These are phyloP conservation scores for Ganaspis sp. DNA, from an alignment of 1,140 invertebrate genomes.

Conservation along the genomic window DNA sequence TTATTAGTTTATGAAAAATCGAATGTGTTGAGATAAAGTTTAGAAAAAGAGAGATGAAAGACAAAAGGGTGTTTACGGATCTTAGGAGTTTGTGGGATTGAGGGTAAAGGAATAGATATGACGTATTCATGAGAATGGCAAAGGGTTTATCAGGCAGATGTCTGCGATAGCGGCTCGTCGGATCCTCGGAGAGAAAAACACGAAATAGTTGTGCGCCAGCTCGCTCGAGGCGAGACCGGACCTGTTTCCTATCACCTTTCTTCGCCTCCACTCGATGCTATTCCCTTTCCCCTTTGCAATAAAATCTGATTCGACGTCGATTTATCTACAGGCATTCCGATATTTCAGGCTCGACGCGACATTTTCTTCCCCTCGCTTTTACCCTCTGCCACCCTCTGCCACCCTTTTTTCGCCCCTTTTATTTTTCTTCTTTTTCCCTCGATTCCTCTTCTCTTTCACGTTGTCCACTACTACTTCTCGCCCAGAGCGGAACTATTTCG, in stretches of 20 bases:
- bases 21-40: no score
- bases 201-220: slow-evolving; percentile 69
- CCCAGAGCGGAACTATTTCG: slow-evolving; percentile 11
- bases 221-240: slow-evolving; percentile 73
- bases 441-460: slow-evolving; percentile 1
- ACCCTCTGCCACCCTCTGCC: slow-evolving; percentile 36
- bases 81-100: slow-evolving; percentile 1
- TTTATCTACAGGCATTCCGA: slow-evolving; percentile 70
- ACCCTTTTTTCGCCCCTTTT: slow-evolving; percentile 32
- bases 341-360: slow-evolving; percentile 57
- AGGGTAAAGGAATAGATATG: slow-evolving; percentile 57
- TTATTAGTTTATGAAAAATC: no score
- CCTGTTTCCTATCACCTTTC: slow-evolving; percentile 75
- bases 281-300: slow-evolving; percentile 58
- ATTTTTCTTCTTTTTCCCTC: slow-evolving; percentile 2
- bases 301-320: slow-evolving; percentile 74
- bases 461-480: neutral
- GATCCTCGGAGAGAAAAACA: slow-evolving; percentile 67
- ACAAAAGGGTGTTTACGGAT: neutral
- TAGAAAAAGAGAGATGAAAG: neutral
- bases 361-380: slow-evolving; percentile 46
- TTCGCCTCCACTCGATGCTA: slow-evolving; percentile 55
- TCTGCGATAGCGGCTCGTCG: slow-evolving; percentile 64
- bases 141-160: slow-evolving; percentile 68
- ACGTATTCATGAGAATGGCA: slow-evolving; percentile 70